Base-by-base conservation (phyloP, 2,797 vertebrate species). In the Sebastes jordani region DNA sequence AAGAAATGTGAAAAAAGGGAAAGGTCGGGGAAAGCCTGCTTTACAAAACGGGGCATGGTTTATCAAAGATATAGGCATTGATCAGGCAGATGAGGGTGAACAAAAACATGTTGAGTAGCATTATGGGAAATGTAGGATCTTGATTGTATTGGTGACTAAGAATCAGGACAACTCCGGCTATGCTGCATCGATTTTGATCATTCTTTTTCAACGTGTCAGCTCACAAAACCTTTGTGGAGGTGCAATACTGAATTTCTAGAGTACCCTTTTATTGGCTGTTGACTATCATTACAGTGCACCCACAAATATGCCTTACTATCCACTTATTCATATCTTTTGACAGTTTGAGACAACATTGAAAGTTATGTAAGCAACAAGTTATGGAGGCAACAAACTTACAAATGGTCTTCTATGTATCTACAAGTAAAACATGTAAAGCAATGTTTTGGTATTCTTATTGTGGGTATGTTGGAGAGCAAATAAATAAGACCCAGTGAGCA, bases 401-500 rank as follows among this genome's bases (percentile, higher is more conserved):
- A 55, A 59, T 22, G 2, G 11, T 18, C 8, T 16, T 71, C 8
- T 16, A 34, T n/a, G 14, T 4, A 66, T 42, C 23, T 13, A 32
- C n/a, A 42, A 42, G 29, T 4, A 13, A 55, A 7, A 23, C 11
- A 55, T 58, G 13, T 38, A 7, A n/a, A 75, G 16, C 23, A 6
- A 42, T 13, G 20, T n/a, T 52, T 49, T 25, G 8, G 20, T 36
- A 6, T 46, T 52, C 30, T 38, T 29, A 16, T 25, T 13, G 62
- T n/a, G 27, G 10, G 13, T 52, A 54, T 30, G 9, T 27, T 29
- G 18, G 2, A 18, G 16, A 52, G 18, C 14, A 60, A 61, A 70
- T 70, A 32, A 80, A 74, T 46, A 67, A 83, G 30, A 42, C 29
- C 52, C 16, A 14, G 9, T 18, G 29, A 66, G 27, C 68, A 55